Evolutionary conservation across 2,113 vertebrate genomes (phyloP), one percentile per base, ranked within the genome.

Genomic region (Eulacestoma nigropectus): DNA sequence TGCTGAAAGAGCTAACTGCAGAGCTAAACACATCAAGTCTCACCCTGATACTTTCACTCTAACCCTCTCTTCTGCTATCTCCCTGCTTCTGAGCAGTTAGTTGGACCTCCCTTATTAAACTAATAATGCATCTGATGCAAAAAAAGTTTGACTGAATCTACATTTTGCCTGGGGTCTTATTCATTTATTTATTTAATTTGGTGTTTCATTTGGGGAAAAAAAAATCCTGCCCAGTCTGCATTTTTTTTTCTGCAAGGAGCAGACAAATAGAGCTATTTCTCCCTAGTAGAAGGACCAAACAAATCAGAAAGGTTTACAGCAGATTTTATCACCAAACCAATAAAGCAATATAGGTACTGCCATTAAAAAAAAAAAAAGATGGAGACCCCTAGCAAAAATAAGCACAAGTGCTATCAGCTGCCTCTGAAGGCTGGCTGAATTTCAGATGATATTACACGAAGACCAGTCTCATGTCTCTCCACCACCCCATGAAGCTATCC

Each of bases 1-100:
- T 89, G 96, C 85, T 95, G 93, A 91, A 85, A 70, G 80, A 77
- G 78, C 94, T 68, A 76, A 73, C 74, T 77, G 81, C 75, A n/a
- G 37, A 88, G 67, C 52, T 69, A 26, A 95, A 81, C 60, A 75
- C 47, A 72, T 22, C 69, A 65, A 84, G 37, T 55, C 75, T 59
- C 25, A 25, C 26, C 53, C 75, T 46, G 21, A 82, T 64, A 3
- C 21, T 78, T 59, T 41, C 39, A 25, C 70, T 65, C 82, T 8
- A 53, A 41, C 75, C 75, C 46, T 41, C 72, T 70, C 63, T 79
- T 60, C 67, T 83, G 30, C 52, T 37, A 8, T 37, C 79, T 89
- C 82, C 59, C 62, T 89, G 68, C 87, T 87, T 76, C 78, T 9
- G 12, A 91, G 82, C 78, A 37, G 60, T 90, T 74, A 77, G 82